Evolutionary conservation across 1,140 invertebrate species (phyloP).

Genomic region (Pinna nobilis): DNA sequence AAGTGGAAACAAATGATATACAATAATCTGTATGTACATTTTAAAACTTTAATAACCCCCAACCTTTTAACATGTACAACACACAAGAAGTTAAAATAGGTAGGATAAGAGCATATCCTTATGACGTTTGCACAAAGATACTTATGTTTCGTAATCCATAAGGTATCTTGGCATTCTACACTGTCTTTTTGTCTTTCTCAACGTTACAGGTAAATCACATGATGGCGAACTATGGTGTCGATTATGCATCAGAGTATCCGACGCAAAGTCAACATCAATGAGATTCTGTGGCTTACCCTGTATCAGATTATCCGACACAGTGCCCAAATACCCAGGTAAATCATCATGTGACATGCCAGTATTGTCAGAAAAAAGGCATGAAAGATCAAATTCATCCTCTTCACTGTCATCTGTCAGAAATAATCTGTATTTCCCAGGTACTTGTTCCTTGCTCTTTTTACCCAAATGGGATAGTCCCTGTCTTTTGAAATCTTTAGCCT

Average conservation of each 20-base stretch:
- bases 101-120: background rate
- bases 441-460: conserved; percentile 5
- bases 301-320: background rate
- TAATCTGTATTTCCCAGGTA: background rate
- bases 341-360: background rate
- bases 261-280: background rate
- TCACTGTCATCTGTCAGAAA: background rate
- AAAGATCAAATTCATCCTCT: background rate
- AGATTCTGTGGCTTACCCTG: background rate
- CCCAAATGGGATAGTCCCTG: background rate
- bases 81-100: background rate
- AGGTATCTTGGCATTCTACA: too few species aligned
- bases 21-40: too few species aligned
- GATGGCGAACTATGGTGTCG: background rate
- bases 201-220: background rate
- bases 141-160: too few species aligned
- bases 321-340: background rate
- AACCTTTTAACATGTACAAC: background rate
- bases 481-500: background rate
- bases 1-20: too few species aligned
- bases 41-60: too few species aligned
- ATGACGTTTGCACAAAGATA: background rate
- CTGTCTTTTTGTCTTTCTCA: too few species aligned
- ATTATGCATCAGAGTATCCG: background rate
- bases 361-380: background rate